These are phyloP conservation scores for Cephalotes varians DNA, from an alignment of 2,888 invertebrate genomes.

Conservation along the genomic window DNA sequence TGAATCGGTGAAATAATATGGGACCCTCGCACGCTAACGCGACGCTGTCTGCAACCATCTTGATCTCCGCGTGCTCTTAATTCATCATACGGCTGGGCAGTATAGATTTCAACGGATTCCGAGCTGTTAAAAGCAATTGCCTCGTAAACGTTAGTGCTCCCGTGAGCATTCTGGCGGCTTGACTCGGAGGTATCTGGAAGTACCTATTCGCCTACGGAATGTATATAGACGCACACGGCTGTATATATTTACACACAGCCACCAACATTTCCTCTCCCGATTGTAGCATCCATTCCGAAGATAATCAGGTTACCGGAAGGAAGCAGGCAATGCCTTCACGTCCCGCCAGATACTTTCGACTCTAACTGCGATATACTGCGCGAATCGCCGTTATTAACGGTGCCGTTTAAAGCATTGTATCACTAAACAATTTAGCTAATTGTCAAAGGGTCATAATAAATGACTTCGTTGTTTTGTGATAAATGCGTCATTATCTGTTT, in stretches of 20 bases:
- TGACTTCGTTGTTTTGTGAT: background rate
- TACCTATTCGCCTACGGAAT: background rate
- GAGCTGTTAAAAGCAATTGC: conserved; percentile 77
- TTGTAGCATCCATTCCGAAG: conserved; percentile 74
- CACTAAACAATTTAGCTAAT: conserved; percentile 40
- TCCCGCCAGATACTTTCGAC: conserved; percentile 50
- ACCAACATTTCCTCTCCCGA: conserved; percentile 67
- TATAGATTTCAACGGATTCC: conserved; percentile 49
- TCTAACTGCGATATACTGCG: conserved; percentile 33
- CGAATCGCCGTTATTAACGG: conserved; percentile 36
- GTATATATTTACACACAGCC: conserved; percentile 57
- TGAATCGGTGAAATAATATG: conserved; percentile 15
- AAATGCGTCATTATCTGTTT: conserved; percentile 5
- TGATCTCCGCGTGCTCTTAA: conserved; percentile 18
- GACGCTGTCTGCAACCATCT: conserved; percentile 10
- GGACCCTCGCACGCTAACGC: conserved; percentile 23
- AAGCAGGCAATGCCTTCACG: conserved; percentile 58
- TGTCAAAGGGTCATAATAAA: conserved; percentile 6
- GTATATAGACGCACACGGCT: conserved; percentile 38
- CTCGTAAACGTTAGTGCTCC: conserved; percentile 77
- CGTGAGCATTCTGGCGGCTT: conserved; percentile 70
- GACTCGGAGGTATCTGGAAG: conserved; percentile 75
- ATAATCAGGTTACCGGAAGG: conserved; percentile 75
- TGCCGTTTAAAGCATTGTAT: conserved; percentile 18
- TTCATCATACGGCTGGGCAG: conserved; percentile 38